Conservation (phyloP, 2,113 vertebrate genomes). For the Vidua macroura region DNA sequence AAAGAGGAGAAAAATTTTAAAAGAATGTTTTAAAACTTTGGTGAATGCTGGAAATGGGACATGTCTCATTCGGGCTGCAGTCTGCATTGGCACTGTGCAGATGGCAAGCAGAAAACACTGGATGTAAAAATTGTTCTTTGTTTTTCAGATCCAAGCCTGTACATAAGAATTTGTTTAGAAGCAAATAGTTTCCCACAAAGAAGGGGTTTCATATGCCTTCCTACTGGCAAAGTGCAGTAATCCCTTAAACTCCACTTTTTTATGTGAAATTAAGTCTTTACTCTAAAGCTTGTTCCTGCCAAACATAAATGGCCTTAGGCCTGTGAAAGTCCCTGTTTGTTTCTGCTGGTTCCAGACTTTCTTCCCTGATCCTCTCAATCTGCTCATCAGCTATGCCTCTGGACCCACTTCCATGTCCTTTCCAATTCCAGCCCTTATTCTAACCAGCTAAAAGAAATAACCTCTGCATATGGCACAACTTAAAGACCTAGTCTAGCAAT, state of each 20-base stretch:
- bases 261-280: background rate
- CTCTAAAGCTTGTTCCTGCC: background rate
- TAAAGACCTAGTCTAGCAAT: constrained; percentile 1
- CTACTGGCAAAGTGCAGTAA: background rate
- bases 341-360: background rate
- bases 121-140: background rate
- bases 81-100: too few relatives aligned
- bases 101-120: background rate
- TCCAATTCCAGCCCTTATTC: background rate
- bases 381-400: background rate
- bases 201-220: background rate
- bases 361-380: background rate
- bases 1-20: background rate
- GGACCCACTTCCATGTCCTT: background rate
- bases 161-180: background rate
- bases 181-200: background rate
- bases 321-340: background rate
- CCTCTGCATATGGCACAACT: background rate
- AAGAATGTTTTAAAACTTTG: background rate
- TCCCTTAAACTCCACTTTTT: background rate
- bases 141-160: background rate
- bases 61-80: background rate
- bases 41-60: background rate
- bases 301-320: background rate
- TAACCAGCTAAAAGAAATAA: background rate